phyloP scores from a whole-genome alignment of 2,888 invertebrate species.

The Eurois occulta region DNA sequence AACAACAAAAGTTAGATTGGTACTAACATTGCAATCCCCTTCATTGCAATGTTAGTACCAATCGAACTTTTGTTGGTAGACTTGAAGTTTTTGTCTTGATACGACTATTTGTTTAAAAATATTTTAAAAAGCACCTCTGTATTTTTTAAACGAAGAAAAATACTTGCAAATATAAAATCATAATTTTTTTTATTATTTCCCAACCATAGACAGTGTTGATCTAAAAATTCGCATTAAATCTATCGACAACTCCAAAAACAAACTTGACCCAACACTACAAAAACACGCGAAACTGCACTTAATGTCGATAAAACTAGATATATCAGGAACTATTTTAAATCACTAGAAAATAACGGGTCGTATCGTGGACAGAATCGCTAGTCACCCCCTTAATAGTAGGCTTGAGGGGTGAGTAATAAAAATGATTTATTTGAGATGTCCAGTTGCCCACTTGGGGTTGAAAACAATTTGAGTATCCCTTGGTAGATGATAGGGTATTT shows the following conservation, averaged over 20 bases:
- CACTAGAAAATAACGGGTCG: constrained; percentile 74
- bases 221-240: constrained; percentile 11
- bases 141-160: background rate
- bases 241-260: constrained; percentile 27
- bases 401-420: constrained; percentile 83
- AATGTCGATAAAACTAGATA: constrained; percentile 78
- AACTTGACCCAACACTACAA: constrained; percentile 33
- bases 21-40: no score
- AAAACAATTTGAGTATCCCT: constrained; percentile 86
- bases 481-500: constrained; percentile 76
- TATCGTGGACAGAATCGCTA: constrained; percentile 78
- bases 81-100: background rate
- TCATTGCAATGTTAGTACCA: background rate
- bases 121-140: background rate
- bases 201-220: background rate
- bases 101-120: background rate
- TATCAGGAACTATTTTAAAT: constrained; percentile 83
- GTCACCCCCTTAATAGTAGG: constrained; percentile 80
- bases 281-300: constrained; percentile 85
- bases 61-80: background rate
- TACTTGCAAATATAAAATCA: background rate
- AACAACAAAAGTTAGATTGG: no score
- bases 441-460: constrained; percentile 83
- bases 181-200: no score
- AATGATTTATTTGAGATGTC: constrained; percentile 89